A percentile compares a stretch with the other conserved stretches of the same genome.
phyloP scores from a whole-genome alignment of 2,888 invertebrate species.

The Cistogaster globosa region DNA sequence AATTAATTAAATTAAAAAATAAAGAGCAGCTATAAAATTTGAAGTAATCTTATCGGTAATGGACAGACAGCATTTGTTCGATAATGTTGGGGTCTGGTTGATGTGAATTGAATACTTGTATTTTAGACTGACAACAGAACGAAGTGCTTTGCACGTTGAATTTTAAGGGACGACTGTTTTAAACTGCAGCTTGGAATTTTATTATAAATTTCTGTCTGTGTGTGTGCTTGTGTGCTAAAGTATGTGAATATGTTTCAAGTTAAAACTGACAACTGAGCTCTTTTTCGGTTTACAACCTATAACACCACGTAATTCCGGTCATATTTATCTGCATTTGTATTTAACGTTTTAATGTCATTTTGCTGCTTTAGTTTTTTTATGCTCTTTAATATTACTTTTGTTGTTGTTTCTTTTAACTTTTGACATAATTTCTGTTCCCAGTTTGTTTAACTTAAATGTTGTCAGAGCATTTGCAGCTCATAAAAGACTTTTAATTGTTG shows the following conservation, averaged over 20 bases:
- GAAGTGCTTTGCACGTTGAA: conserved; percentile 27
- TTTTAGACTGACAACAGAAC: conserved; percentile 15
- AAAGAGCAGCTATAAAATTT: conserved; percentile 81
- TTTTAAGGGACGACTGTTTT: conserved; percentile 47
- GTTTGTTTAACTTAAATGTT: conserved; percentile 35
- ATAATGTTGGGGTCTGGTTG: conserved; percentile 62
- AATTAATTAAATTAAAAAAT: conserved; percentile 81
- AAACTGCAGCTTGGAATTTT: conserved; percentile 26
- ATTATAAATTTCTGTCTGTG: not conserved
- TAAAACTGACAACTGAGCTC: conserved; percentile 52
- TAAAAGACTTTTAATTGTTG: conserved; percentile 68
- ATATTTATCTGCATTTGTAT: conserved; percentile 55
- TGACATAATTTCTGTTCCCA: conserved; percentile 59
- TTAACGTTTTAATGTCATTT: conserved; percentile 64
- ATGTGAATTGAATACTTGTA: conserved; percentile 45
- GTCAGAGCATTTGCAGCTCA: conserved; percentile 62
- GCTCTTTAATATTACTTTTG: conserved; percentile 7
- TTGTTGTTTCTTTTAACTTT: conserved; percentile 40
- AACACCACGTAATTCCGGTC: conserved; percentile 70
- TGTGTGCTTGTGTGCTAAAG: not conserved
- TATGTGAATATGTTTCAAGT: conserved; percentile 27
- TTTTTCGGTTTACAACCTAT: conserved; percentile 58
- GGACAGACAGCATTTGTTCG: conserved; percentile 77
- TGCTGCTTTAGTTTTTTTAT: conserved; percentile 34
- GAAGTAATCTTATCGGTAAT: conserved; percentile 80